Base-by-base conservation (phyloP, 2,113 vertebrate genomes). In the Micronisus gabar region DNA sequence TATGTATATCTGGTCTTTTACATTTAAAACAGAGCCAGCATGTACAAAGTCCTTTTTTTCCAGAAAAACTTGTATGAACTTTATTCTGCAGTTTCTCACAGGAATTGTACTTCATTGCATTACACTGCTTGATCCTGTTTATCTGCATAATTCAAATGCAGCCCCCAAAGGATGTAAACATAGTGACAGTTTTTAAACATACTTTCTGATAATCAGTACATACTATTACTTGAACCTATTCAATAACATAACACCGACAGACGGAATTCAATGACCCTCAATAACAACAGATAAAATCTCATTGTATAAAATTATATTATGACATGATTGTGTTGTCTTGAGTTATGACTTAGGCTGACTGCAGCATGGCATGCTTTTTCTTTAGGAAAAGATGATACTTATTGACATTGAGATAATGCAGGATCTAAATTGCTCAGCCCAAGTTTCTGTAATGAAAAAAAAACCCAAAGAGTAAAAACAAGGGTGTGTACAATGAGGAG, bases 191-290 rank as follows among this genome's bases (percentile, higher is more conserved):
- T 96, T 79, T 93, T 87, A 71, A 94, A 88, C 66, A 91, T 78
- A 72, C 52, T 90, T 92, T 90, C 73, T 72, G 79, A 92, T 96
- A 93, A 97, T 96, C 95, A 95, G 90, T 85, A 83, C 63, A 87
- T 95, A 94, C 82, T 96, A 92, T 86, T 95, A 82, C 73, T 95
- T 92, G 81, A 93, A 78, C 80, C 67, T 72, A 81, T 94, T 90
- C 79, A 88, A 55, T 76, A 91, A 70, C 76, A 81, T 86, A 94
- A 93, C 95, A 78, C 55, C 81, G 95, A 55, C 88, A 97, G 84
- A 94, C 58, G 66, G 93, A 84, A 97, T 96, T 93, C 90, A 92
- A 75, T 93, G 95, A 91, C 86, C 95, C 95, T 94, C 92, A 87
- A 45, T 95, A 93, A 86, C 66, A 94, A 65, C 81, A 94, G 79